Conservation (phyloP, 2,113 vertebrate species). For the Amblyopsis rosae region DNA sequence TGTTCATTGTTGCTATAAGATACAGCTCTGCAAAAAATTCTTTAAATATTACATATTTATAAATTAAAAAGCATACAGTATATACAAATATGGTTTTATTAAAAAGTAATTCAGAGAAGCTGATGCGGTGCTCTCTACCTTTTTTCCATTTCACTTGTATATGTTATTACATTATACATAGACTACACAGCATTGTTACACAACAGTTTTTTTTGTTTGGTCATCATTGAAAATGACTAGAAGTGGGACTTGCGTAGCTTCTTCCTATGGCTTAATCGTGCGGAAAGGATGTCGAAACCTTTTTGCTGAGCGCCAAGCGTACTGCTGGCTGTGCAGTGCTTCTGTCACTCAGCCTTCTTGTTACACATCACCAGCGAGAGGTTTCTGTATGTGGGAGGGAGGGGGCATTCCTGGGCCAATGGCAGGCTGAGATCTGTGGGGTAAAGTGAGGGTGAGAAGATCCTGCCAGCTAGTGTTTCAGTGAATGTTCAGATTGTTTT, state of each 20-base stretch:
- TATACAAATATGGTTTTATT: too few species aligned
- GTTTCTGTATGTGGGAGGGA: neutral
- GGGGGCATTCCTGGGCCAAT: slow-evolving; percentile 46
- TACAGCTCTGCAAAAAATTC: too few species aligned
- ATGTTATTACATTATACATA: neutral
- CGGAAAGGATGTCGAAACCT: slow-evolving; percentile 7
- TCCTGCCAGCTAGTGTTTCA: slow-evolving; percentile 34
- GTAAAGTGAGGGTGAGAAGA: slow-evolving; percentile 42
- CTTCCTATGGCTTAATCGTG: neutral
- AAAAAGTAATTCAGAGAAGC: too few species aligned
- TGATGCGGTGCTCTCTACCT: too few species aligned
- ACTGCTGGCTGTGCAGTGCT: slow-evolving; percentile 12
- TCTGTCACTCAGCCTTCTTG: neutral
- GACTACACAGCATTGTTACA: too few species aligned
- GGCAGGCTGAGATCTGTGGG: slow-evolving; percentile 47
- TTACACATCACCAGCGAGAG: slow-evolving; percentile 22
- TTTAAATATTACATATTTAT: too few species aligned
- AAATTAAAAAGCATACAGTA: too few species aligned
- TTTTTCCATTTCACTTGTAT: neutral
- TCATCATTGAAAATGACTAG: neutral
- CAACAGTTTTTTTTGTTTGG: neutral
- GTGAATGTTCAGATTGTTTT: slow-evolving; percentile 44
- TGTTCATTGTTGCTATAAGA: neutral
- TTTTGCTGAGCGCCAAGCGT: slow-evolving; percentile 18
- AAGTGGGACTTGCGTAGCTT: neutral